Evolutionary conservation across 1,140 invertebrate genomes (phyloP).

Genomic region (Trichonephila inaurata): DNA sequence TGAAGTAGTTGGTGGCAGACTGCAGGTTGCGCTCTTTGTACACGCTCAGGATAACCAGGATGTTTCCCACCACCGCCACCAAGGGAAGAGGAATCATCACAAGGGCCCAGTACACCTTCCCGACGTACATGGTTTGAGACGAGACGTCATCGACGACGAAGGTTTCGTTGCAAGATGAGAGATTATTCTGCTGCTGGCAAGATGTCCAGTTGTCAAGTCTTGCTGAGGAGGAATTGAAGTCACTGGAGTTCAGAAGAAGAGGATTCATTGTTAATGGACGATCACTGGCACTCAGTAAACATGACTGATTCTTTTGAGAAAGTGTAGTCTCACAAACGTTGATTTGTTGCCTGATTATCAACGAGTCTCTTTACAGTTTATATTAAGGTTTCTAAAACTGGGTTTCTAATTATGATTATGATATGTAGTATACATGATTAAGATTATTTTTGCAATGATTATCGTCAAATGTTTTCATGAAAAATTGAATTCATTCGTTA

Average conservation of each 20-base stretch:
- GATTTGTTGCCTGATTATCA: too few species aligned
- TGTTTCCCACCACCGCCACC: conserved; percentile 97
- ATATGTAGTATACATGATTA: too few species aligned
- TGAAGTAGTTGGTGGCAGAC: conserved; percentile 99
- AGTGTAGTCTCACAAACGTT: too few species aligned
- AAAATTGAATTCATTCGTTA: too few species aligned
- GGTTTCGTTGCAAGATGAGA: background rate
- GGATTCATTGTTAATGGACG: background rate
- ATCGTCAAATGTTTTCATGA: too few species aligned
- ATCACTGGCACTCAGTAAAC: too few species aligned
- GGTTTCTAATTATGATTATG: too few species aligned
- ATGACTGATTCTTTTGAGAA: too few species aligned
- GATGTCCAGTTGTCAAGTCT: background rate
- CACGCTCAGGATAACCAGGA: conserved; percentile 96
- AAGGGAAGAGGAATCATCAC: conserved; percentile 94
- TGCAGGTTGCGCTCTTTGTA: conserved; percentile 93
- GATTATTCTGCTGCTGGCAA: background rate
- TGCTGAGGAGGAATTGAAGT: background rate
- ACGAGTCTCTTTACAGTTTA: too few species aligned
- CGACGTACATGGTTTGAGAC: background rate
- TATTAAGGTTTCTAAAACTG: too few species aligned
- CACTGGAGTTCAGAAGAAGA: background rate
- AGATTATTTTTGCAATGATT: too few species aligned
- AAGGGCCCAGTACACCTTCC: conserved; percentile 88
- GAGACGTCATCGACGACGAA: too few species aligned